Conservation (phyloP, 1,140 invertebrate genomes). For the Apis dorsata region DNA sequence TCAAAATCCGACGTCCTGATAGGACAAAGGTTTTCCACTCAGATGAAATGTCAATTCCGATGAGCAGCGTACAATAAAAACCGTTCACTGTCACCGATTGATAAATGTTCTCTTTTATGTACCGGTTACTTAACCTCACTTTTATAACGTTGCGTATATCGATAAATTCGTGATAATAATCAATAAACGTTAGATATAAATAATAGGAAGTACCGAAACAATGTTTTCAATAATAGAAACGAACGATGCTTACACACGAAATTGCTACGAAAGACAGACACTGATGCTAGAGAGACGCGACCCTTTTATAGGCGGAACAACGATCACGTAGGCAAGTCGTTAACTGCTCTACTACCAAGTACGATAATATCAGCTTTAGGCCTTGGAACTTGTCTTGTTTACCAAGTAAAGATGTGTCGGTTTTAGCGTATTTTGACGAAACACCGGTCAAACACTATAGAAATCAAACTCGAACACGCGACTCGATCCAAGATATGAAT, state of each 20-base stretch:
- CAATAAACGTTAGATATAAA: neutral
- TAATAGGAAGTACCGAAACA: neutral
- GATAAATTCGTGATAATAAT: neutral
- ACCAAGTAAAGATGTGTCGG: constrained; percentile 22
- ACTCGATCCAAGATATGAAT: neutral
- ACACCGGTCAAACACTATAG: neutral
- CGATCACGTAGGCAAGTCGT: constrained; percentile 69
- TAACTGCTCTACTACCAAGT: constrained; percentile 59
- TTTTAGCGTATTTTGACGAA: constrained; percentile 19
- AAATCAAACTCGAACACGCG: neutral
- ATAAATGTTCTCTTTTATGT: neutral
- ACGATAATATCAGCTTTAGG: constrained; percentile 62
- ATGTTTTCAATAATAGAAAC: too few relatives aligned
- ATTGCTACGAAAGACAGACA: constrained; percentile 60
- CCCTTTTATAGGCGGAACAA: constrained; percentile 69
- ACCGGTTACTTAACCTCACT: constrained; percentile 49
- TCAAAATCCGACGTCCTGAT: constrained; percentile 50
- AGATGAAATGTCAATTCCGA: constrained; percentile 5
- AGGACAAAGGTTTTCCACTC: neutral
- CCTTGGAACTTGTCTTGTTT: constrained; percentile 65
- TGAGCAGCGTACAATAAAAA: neutral
- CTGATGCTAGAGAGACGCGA: constrained; percentile 57
- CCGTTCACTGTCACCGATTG: constrained; percentile 40
- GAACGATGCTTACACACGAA: constrained; percentile 33
- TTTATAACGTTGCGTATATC: constrained; percentile 9